Base-by-base conservation (phyloP, 2,888 invertebrate species). In the Polylopha cassiicola region DNA sequence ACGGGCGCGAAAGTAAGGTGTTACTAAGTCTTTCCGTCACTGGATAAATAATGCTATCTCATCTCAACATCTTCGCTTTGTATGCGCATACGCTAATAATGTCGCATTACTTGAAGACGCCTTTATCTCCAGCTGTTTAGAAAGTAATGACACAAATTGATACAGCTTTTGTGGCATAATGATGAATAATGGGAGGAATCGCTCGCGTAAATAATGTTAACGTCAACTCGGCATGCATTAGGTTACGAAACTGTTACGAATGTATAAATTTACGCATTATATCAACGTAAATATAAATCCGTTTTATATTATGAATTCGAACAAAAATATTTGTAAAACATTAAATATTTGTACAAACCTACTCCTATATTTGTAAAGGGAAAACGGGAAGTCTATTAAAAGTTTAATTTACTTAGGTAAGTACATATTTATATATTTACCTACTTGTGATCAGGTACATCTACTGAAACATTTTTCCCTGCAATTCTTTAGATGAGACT, bases 1-100 rank as follows among this genome's bases (percentile, higher is more conserved):
- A 45, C 43, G 38, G 38, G 51, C 51, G 60, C 56, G 62, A 68
- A 68, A 67, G 59, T 55, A 47, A 59, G 38, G 50, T 51, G 53
- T 54, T 50, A 43, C 37, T 43, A 41, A 39, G 39, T 52, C 50
- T 65, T 67, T 64, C 66, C 65, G 59, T 53, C 59, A 51, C 52
- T 41, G 60, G 51, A 72, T 72, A 70, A 69, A 71, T 67, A 67
- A 58, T 60, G 54, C 57, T 58, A 71, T 73, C 65, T 63, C 48
- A 37, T 41, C 47, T 29, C 53, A 50, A 55, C 59, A 53, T 57
- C 53, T 14, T 38, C 50, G 49, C 48, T 68, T 66, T 60, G 55
- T 61, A 68, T 66, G 69, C 64, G 62, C 68, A 65, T 65, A 69
- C 59, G 48, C 55, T 63, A 52, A 54, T 55, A 53, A 58, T 53